Evolutionary conservation across 2,113 vertebrate species (phyloP), one percentile per base, ranked within the genome.

Genomic region (Microcebus ravelobensis): DNA sequence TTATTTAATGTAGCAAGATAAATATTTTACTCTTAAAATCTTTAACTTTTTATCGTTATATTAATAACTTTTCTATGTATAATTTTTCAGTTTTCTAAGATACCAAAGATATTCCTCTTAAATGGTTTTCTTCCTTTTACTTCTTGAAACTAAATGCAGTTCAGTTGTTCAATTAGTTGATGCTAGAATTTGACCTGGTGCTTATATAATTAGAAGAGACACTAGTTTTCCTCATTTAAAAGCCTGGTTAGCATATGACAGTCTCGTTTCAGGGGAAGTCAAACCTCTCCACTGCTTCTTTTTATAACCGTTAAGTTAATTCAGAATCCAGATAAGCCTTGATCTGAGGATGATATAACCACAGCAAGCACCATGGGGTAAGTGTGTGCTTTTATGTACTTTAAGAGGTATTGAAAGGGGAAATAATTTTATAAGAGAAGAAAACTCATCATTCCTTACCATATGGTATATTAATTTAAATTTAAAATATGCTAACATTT

Each of bases 161-260:
- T 97, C 97, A 98, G 97, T 95, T 98, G 98, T 96, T 97, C 84
- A 90, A 98, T 95, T 94, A 97, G 98, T 96, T 86, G 97, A 95
- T 88, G 50, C 36, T 63, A 97, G 97, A 97, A 98, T 98, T 96
- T 98, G 98, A 99, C 98, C 98, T 42, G 50, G 97, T 97, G 98
- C 98, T 98, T 99, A 98, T 96, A 97, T 99, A 99, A 99, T 98
- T 98, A 98, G 98, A 96, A 97, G 95, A 98, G 80, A 96, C 91
- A 96, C 97, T 98, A 97, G 98, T 97, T 98, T 98, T 98, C 97
- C 98, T 93, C 97, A 8, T 98, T 98, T 98, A 97, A 98, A 97
- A 98, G 97, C 96, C 98, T 96, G 96, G 98, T 98, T 98, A 98
- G 97, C 98, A 96, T 96, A 97, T 98, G 98, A 98, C 98, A 97